Evolutionary conservation across 2,888 invertebrate genomes (phyloP), one percentile per base, ranked within the genome.

Genomic region (Ptychoptera contaminata): DNA sequence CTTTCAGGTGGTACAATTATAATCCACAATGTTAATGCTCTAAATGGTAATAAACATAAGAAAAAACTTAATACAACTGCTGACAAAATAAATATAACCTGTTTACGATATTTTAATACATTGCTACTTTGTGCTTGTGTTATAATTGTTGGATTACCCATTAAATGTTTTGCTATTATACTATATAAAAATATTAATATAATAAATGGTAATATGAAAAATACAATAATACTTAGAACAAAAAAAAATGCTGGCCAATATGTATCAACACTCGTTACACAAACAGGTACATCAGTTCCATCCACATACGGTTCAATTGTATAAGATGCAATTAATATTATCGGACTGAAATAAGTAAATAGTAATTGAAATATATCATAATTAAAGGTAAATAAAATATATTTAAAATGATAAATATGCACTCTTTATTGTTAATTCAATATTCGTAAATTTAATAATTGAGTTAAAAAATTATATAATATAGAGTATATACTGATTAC

Each of bases 21-120:
- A 47, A 88, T 80, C 85, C 87, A 91, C 39, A 93, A 67, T 1
- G 83, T 88, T 38, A 93, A 72, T 2, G 90, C 84, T 50, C 88
- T 77, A 62, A 92, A 90, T 1, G 93, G 93, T 47, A 93, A 66
- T 37, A 93, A 71, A 58, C 91, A 92, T 43, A 91, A 67, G 63
- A 94, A 93, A 67, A 93, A 94, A 42, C 87, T 85, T 29, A 88
- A 61, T 0, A 92, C 90, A 0, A 92, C 91, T 0, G 88, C 84
- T 8, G 84, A 86, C 31, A 92, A 67, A 91, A 91, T 91, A 43
- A 87, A 67, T 36, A 91, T 86, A 23, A 90, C 79, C 69, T 84
- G 83, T 55, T 81, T 83, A 44, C 84, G 73, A 57, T 84, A 82
- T 53, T 82, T 73, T 5, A 81, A 62, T 43, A 80, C 76, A 16